Conservation (phyloP, 2,888 invertebrate genomes). For the Sinotaia quadrata region DNA sequence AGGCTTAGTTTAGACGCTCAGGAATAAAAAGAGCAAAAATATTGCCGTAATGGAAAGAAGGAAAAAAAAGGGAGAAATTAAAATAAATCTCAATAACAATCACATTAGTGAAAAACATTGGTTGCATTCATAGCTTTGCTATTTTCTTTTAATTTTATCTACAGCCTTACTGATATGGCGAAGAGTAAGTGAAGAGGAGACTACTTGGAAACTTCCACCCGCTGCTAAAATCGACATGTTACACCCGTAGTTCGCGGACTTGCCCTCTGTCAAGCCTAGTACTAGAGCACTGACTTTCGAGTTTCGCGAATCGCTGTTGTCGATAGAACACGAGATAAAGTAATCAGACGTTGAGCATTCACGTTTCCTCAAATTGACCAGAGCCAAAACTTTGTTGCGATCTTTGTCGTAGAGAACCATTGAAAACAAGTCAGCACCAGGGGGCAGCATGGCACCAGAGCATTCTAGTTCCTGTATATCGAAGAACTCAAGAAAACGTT, state of each 20-base stretch:
- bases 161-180: slow-evolving; percentile 2
- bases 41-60: no score
- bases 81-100: no score
- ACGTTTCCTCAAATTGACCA: no score
- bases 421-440: not conserved
- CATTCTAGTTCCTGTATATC: not conserved
- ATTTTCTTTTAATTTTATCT: no score
- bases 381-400: not conserved
- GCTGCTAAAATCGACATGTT: not conserved
- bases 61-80: no score
- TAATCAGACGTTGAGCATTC: slow-evolving; percentile 7
- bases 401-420: not conserved
- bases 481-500: not conserved
- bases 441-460: not conserved
- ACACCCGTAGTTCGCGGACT: slow-evolving; percentile 2
- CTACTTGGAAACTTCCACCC: not conserved
- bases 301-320: not conserved
- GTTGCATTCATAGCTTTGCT: no score
- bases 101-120: no score
- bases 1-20: no score
- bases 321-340: not conserved
- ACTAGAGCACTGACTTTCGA: not conserved
- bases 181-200: not conserved
- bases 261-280: not conserved
- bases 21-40: no score